Evolutionary conservation across 1,140 invertebrate genomes (phyloP).

Genomic region (Zaprionus gabonicus): DNA sequence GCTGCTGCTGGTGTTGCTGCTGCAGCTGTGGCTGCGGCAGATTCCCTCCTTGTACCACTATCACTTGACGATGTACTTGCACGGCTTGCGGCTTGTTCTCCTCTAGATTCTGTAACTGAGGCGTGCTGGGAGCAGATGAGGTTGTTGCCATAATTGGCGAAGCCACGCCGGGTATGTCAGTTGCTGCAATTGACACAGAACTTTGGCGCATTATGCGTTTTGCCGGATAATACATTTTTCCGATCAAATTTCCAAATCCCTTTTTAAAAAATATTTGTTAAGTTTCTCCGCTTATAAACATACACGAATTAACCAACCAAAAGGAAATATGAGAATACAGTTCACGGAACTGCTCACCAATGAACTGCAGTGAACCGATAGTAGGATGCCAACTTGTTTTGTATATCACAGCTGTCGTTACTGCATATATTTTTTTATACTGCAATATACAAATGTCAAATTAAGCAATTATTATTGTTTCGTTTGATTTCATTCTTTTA

Average conservation of each 20-base stretch:
- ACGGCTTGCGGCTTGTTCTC: constrained; percentile 58
- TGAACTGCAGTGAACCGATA: not conserved
- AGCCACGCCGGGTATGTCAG: constrained; percentile 37
- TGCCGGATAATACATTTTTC: constrained; percentile 65
- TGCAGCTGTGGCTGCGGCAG: constrained; percentile 49
- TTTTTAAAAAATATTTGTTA: not conserved
- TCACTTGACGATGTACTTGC: constrained; percentile 68
- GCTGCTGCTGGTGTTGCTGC: constrained; percentile 41
- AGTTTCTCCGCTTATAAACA: not conserved
- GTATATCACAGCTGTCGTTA: not conserved
- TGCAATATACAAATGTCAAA: no score
- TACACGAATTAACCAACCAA: not conserved
- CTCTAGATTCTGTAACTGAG: constrained; percentile 57
- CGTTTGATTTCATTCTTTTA: not conserved
- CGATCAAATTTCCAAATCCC: not conserved
- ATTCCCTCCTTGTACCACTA: constrained; percentile 56
- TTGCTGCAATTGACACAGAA: constrained; percentile 56
- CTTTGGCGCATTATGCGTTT: constrained; percentile 69
- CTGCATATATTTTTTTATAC: no score
- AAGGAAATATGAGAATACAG: not conserved
- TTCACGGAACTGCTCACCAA: not conserved
- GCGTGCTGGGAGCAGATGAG: constrained; percentile 57
- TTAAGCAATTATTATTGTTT: not conserved
- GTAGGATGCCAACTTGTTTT: not conserved
- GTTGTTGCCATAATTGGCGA: constrained; percentile 57